These are phyloP conservation scores for Premnoplex brunnescens DNA, from an alignment of 2,797 vertebrate species.

Conservation along the genomic window DNA sequence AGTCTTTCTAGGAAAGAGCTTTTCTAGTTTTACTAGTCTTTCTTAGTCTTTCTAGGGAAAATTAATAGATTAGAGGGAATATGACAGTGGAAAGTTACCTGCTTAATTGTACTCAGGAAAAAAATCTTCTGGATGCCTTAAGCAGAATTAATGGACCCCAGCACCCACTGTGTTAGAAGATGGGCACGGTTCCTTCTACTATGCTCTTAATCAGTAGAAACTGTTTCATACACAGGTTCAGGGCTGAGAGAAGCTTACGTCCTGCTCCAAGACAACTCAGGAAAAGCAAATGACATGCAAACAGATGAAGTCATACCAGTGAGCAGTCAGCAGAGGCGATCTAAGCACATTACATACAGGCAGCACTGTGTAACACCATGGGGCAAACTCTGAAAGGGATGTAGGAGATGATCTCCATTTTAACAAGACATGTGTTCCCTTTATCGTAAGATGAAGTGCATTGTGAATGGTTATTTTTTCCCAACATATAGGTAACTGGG, in stretches of 20 bases:
- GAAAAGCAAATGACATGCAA: not conserved
- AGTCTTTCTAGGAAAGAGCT: not conserved
- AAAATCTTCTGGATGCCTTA: not conserved
- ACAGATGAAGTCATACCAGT: not conserved
- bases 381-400: not conserved
- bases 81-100: not conserved
- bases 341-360: not conserved
- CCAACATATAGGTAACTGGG: not conserved
- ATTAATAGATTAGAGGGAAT: not conserved
- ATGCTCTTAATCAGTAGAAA: not conserved
- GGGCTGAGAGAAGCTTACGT: not conserved
- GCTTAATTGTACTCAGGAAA: not conserved
- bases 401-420: not conserved
- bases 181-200: not conserved
- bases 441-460: not conserved
- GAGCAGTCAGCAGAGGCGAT: not conserved
- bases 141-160: not conserved
- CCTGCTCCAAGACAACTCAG: not conserved
- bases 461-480: not conserved
- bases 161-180: not conserved
- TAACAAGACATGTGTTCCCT: not conserved
- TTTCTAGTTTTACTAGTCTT: not conserved
- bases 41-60: not conserved
- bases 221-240: not conserved
- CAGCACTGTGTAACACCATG: accelerated